These are phyloP conservation scores for Leptopilina drosophilae DNA, from an alignment of 2,888 invertebrate species.

Conservation along the genomic window DNA sequence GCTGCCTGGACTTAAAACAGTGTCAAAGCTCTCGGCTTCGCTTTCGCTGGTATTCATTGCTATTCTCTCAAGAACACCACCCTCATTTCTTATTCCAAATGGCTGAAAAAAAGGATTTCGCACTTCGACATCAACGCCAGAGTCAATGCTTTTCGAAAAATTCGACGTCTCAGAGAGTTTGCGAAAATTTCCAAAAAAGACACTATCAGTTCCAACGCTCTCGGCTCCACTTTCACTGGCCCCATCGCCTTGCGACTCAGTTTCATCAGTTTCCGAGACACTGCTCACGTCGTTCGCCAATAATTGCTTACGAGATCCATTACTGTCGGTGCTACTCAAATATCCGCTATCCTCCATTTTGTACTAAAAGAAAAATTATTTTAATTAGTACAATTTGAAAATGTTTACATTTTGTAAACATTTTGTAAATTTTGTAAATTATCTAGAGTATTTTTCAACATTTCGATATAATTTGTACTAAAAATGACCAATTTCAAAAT, in stretches of 20 bases:
- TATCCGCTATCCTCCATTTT: slow-evolving; percentile 85
- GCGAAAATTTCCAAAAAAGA: slow-evolving; percentile 87
- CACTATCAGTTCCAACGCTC: slow-evolving; percentile 91
- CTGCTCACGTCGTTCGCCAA: slow-evolving; percentile 74
- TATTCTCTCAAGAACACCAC: slow-evolving; percentile 54
- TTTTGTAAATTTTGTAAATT: too few relatives aligned
- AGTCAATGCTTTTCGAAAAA: slow-evolving; percentile 68
- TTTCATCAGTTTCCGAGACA: slow-evolving; percentile 87
- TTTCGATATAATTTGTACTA: too few relatives aligned
- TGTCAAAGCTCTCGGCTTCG: slow-evolving; percentile 78
- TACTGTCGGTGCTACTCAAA: slow-evolving; percentile 88
- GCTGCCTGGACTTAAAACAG: slow-evolving; percentile 72
- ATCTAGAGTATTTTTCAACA: too few relatives aligned
- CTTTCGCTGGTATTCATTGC: slow-evolving; percentile 76
- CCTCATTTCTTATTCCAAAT: slow-evolving; percentile 54
- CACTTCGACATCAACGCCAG: slow-evolving; percentile 63
- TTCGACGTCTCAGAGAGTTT: slow-evolving; percentile 69
- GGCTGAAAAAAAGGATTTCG: slow-evolving; percentile 58
- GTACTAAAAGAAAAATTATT: slow-evolving; percentile 1
- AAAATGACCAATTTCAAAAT: too few relatives aligned
- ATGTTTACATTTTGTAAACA: too few relatives aligned
- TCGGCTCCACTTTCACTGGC: slow-evolving; percentile 92
- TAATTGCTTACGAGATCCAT: slow-evolving; percentile 71
- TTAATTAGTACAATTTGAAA: too few relatives aligned
- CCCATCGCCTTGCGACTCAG: slow-evolving; percentile 88